These are phyloP conservation scores for Acronicta psi DNA, from an alignment of 2,888 invertebrate species.

Conservation along the genomic window DNA sequence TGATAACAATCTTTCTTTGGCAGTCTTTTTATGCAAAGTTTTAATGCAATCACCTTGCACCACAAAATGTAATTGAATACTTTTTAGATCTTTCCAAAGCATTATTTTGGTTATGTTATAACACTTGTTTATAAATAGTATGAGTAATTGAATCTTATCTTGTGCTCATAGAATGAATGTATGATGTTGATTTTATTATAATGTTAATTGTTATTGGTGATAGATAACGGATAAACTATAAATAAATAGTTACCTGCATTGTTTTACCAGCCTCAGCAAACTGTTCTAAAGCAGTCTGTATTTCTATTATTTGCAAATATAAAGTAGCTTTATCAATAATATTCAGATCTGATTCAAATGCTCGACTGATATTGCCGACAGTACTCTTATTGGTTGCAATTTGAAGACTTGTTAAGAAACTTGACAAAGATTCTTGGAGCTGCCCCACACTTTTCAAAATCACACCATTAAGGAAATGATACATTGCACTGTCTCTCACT, in stretches of 20 bases:
- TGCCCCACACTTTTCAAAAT: slow-evolving; percentile 94
- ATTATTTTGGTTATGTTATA: no score
- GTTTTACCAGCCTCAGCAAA: slow-evolving; percentile 94
- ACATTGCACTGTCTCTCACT: slow-evolving; percentile 96
- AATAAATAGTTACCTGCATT: slow-evolving; percentile 90
- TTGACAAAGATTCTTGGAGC: slow-evolving; percentile 92
- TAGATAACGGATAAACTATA: not conserved
- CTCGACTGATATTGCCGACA: slow-evolving; percentile 66
- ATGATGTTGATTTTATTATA: no score
- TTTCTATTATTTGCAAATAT: slow-evolving; percentile 95
- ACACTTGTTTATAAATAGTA: no score
- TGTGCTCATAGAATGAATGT: no score
- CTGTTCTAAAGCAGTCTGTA: slow-evolving; percentile 91
- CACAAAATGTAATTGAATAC: no score
- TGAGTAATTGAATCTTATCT: no score
- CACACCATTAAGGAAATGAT: slow-evolving; percentile 95
- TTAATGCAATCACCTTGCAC: no score
- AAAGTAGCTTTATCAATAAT: slow-evolving; percentile 95
- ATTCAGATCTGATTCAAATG: slow-evolving; percentile 84
- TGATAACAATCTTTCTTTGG: no score
- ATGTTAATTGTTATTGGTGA: not conserved
- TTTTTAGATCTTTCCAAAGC: no score
- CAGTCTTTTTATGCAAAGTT: no score
- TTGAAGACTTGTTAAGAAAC: slow-evolving; percentile 93
- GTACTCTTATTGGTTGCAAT: slow-evolving; percentile 86